These are phyloP conservation scores for Patella vulgata DNA, from an alignment of 1,140 invertebrate genomes.

Conservation along the genomic window DNA sequence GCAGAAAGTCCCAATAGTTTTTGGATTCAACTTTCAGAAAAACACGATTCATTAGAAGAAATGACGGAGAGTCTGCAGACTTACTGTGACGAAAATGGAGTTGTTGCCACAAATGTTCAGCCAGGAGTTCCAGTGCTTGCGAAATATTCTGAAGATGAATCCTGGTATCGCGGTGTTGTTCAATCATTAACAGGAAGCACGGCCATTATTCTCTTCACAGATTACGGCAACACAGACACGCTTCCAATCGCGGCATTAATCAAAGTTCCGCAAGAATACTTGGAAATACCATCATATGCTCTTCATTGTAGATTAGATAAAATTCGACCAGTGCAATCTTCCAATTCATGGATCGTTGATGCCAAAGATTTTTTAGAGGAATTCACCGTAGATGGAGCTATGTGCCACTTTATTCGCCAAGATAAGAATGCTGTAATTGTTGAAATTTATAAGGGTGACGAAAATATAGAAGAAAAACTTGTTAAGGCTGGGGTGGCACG, in stretches of 20 bases:
- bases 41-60: conserved; percentile 60
- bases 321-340: conserved; percentile 39
- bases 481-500: conserved; percentile 40
- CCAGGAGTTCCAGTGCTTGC: conserved; percentile 74
- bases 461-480: conserved; percentile 43
- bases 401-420: conserved; percentile 33
- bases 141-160: conserved; percentile 75
- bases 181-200: conserved; percentile 68
- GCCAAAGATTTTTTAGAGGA: conserved; percentile 53
- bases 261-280: conserved; percentile 33
- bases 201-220: conserved; percentile 81
- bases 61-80: conserved; percentile 66
- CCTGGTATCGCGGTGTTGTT: conserved; percentile 83
- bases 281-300: conserved; percentile 33
- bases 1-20: conserved; percentile 66
- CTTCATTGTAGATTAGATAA: conserved; percentile 44
- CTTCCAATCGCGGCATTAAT: conserved; percentile 32
- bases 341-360: conserved; percentile 44
- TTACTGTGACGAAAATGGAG: conserved; percentile 31
- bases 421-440: conserved; percentile 30
- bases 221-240: conserved; percentile 70
- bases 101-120: conserved; percentile 4
- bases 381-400: conserved; percentile 43
- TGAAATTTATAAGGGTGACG: conserved; percentile 31
- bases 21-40: conserved; percentile 66